phyloP scores from a whole-genome alignment of 2,888 invertebrate species.

The Coelopa pilipes region DNA sequence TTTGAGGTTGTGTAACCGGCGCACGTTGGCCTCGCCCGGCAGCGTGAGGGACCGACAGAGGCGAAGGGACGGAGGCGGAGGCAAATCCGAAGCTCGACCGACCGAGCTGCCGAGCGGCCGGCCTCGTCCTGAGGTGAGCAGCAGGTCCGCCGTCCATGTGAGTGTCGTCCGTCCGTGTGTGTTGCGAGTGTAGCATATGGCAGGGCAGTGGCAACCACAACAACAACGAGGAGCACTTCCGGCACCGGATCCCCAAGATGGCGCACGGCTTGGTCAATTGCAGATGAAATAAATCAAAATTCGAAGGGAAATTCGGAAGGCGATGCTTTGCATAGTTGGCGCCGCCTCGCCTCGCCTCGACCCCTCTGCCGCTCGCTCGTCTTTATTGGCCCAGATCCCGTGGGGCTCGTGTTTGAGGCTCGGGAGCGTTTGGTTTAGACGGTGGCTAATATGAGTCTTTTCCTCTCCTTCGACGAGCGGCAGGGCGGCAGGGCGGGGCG shows the following conservation, averaged over 20 bases:
- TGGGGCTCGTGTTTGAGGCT: too few relatives aligned
- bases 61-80: neutral
- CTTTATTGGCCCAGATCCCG: too few relatives aligned
- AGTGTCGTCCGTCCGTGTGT: neutral
- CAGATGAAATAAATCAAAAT: slow-evolving; percentile 36
- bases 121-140: slow-evolving; percentile 1
- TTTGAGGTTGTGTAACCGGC: slow-evolving; percentile 22
- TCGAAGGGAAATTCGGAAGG: slow-evolving; percentile 1
- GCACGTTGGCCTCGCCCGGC: neutral
- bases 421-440: too few relatives aligned
- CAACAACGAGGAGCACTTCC: neutral
- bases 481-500: too few relatives aligned
- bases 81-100: neutral
- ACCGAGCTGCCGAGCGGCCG: neutral
- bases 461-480: too few relatives aligned
- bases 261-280: slow-evolving; percentile 15
- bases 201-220: too few relatives aligned
- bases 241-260: slow-evolving; percentile 16
- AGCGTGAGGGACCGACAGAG: neutral
- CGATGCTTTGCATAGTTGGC: neutral
- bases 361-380: too few relatives aligned
- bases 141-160: neutral
- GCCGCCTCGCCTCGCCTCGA: neutral
- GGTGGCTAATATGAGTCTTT: too few relatives aligned
- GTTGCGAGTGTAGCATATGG: neutral